Evolutionary conservation across 2,113 vertebrate genomes (phyloP).

Genomic region (Zeus faber): DNA sequence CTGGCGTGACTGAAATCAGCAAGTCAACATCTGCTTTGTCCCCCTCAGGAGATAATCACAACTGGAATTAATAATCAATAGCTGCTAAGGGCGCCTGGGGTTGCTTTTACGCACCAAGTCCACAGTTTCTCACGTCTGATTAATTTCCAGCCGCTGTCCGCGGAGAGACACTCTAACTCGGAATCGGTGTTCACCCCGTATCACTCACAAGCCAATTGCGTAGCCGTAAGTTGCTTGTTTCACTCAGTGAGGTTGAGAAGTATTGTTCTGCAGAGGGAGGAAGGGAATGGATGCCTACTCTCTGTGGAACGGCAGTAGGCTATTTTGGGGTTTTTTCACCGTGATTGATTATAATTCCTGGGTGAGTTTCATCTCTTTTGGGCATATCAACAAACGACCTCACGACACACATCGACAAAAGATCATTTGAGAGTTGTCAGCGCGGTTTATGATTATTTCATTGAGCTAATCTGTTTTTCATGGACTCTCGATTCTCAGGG

Average conservation of each 20-base stretch:
- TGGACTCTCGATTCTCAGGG: constrained; percentile 8
- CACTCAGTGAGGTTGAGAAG: constrained; percentile 3
- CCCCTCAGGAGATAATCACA: constrained; percentile 4
- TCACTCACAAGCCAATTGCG: background rate
- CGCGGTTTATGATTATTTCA: constrained; percentile 11
- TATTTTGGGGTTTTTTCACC: too few species aligned
- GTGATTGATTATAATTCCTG: constrained; percentile 4
- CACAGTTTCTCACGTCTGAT: constrained; percentile 15
- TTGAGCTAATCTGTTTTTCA: constrained; percentile 12
- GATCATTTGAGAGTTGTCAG: constrained; percentile 12
- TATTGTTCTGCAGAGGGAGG: background rate
- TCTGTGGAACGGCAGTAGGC: background rate
- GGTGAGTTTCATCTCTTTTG: background rate
- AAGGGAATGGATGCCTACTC: background rate
- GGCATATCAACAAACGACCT: constrained; percentile 4
- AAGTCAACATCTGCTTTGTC: too few species aligned
- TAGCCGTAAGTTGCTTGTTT: background rate
- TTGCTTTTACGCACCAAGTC: constrained; percentile 35
- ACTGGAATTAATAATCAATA: constrained; percentile 38
- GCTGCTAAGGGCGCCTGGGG: constrained; percentile 20
- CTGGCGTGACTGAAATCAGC: too few species aligned
- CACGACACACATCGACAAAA: constrained; percentile 7
- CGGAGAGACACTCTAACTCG: constrained; percentile 30
- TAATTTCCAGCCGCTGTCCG: constrained; percentile 41
- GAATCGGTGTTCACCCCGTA: constrained; percentile 20